These are phyloP conservation scores for Tiaroga cobitis DNA, from an alignment of 2,797 vertebrate genomes.

Conservation along the genomic window DNA sequence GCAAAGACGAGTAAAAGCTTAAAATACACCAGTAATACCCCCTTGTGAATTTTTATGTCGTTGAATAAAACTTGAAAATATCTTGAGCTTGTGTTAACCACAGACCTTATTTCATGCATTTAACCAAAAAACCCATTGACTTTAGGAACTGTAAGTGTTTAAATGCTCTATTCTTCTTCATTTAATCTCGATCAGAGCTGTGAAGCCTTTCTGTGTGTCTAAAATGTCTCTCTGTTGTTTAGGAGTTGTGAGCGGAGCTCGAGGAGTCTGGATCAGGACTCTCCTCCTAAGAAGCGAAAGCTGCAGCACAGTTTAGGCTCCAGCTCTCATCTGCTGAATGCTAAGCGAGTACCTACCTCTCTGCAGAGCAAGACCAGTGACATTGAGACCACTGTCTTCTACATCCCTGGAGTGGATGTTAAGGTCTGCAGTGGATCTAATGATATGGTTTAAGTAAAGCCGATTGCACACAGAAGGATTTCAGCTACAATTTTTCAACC, in stretches of 20 bases:
- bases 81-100: background rate
- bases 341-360: constrained; percentile 93
- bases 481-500: background rate
- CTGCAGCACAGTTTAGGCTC: constrained; percentile 91
- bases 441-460: background rate
- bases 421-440: constrained; percentile 81
- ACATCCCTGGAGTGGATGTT: constrained; percentile 98
- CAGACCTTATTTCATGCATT: background rate
- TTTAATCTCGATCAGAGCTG: background rate
- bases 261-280: constrained; percentile 94
- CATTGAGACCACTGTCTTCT: constrained; percentile 96
- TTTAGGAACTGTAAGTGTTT: background rate
- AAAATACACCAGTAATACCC: background rate
- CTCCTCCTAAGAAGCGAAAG: constrained; percentile 97
- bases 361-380: constrained; percentile 94
- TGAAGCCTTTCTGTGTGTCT: background rate
- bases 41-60: too few species aligned
- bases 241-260: constrained; percentile 95
- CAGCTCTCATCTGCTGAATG: constrained; percentile 88
- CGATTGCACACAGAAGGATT: background rate
- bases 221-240: constrained; percentile 27
- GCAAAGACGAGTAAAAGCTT: background rate
- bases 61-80: background rate
- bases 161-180: background rate
- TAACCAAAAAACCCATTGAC: background rate